Evolutionary conservation across 1,140 invertebrate genomes (phyloP), one percentile per base, ranked within the genome.

Genomic region (Aricia agestis): DNA sequence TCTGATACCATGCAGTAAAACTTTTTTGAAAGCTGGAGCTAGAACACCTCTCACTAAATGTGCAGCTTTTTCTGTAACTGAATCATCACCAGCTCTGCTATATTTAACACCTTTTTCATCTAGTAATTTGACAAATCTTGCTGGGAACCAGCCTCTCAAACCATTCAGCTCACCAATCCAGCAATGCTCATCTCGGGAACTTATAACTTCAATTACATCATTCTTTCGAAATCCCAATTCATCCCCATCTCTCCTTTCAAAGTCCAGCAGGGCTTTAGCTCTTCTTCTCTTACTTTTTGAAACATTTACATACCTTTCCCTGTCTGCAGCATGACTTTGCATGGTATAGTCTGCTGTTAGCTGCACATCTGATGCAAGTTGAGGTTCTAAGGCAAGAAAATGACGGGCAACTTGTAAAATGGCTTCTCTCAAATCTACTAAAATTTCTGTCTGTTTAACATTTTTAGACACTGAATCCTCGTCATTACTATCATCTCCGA

Each of bases 131-230:
- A 99, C 98, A 94, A 99, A 99, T 92, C 99, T 98, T 6, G 99
- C 98, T 18, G 99, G 99, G 93, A 99, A 99, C 99, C 99, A 99
- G 57, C 99, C 99, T 87, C 97, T 93, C 42, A 99, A 89, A 2
- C 99, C 99, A 94, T 99, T 99, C 2, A 99, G 89, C 92, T 99
- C 99, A 66, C 99, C 99, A 74, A 99, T 96, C 99, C 99, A 99
- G 89, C 99, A 99, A 89, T 99, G 98, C 86, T 99, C 99, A 93
- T 99, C 99, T 87, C 98, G 98, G 84, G 98, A 98, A 82, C 97
- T 99, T 32, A 99, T 96, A 45, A 99, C 97, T 65, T 97, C 99
- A 61, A 99, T 99, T 17, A 99, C 98, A 92, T 99, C 98, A 94
- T 99, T 99, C 92, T 98, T 98, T 67, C 98, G 94, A 91, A 99